These are phyloP conservation scores for Beroe forskalii DNA, from an alignment of 37 sponge, comb jelly and placozoan genomes.

Conservation along the genomic window DNA sequence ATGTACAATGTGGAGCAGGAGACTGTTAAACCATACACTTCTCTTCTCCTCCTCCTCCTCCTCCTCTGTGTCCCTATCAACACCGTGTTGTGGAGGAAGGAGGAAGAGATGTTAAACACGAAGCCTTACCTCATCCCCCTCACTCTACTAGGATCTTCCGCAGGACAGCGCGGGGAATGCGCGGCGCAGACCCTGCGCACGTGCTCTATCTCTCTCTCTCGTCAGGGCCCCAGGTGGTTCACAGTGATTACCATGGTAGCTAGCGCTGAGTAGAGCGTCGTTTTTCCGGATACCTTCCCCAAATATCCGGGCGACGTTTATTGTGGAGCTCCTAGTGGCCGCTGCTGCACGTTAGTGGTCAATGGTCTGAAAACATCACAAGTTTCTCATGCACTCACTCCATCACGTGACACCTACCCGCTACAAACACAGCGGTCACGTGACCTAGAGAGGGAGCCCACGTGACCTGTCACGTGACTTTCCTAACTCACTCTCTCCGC, in stretches of 20 bases:
- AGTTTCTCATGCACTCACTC: not conserved
- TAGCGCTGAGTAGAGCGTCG: not conserved
- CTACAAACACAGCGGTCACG: not conserved
- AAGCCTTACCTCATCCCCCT: not conserved
- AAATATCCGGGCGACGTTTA: not conserved
- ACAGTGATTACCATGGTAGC: not conserved
- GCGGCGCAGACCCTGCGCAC: not conserved
- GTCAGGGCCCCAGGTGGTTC: not conserved
- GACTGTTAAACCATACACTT: not conserved
- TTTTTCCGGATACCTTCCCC: not conserved
- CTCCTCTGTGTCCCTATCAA: not conserved
- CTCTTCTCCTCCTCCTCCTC: not conserved
- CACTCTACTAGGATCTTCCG: too few relatives aligned
- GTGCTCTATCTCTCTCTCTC: not conserved
- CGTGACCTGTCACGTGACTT: not conserved
- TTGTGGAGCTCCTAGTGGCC: not conserved
- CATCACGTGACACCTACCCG: slow-evolving; percentile 21
- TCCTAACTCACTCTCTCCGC: slow-evolving; percentile 10
- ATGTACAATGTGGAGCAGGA: too few relatives aligned
- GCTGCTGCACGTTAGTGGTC: not conserved
- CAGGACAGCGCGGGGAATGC: not conserved
- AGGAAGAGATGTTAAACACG: too few relatives aligned
- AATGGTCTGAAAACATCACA: not conserved
- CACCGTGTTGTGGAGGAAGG: too few relatives aligned
- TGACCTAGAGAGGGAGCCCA: not conserved